Conservation (phyloP, 2,888 invertebrate species). For the Mesorhabditis sp. region DNA sequence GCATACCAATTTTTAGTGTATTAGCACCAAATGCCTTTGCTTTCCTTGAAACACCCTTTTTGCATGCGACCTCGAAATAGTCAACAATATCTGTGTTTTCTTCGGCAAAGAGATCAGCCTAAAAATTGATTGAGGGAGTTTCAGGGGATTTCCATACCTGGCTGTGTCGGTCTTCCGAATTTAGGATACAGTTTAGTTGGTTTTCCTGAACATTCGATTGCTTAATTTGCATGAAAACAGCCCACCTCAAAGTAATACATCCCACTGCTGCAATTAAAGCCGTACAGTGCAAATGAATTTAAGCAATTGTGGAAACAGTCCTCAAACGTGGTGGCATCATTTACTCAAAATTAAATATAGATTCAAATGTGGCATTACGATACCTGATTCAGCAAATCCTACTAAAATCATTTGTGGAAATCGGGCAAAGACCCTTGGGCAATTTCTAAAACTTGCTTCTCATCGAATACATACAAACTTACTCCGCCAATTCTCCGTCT, state of each 20-base stretch:
- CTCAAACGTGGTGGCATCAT: constrained; percentile 54
- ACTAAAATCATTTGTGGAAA: constrained; percentile 58
- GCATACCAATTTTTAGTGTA: neutral
- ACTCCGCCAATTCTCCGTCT: constrained; percentile 23
- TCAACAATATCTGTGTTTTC: constrained; percentile 57
- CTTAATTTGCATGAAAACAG: neutral
- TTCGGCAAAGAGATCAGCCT: constrained; percentile 44
- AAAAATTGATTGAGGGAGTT: constrained; percentile 15
- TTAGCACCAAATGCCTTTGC: neutral
- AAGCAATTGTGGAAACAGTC: constrained; percentile 57
- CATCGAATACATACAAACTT: neutral
- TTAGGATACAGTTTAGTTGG: constrained; percentile 56
- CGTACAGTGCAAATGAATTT: constrained; percentile 51
- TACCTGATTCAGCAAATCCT: constrained; percentile 54
- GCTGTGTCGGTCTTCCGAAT: constrained; percentile 52
- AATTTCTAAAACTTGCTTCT: constrained; percentile 31
- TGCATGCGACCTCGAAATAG: constrained; percentile 54
- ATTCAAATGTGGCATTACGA: neutral
- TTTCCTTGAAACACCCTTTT: neutral
- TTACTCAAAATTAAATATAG: constrained; percentile 24
- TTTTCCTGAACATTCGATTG: constrained; percentile 35
- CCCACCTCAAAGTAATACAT: constrained; percentile 57
- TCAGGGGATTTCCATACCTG: constrained; percentile 25
- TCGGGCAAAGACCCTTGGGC: constrained; percentile 46
- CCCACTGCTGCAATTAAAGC: constrained; percentile 55